Evolutionary conservation across 2,113 vertebrate species (phyloP).

Genomic region (Uropsilus gracilis): DNA sequence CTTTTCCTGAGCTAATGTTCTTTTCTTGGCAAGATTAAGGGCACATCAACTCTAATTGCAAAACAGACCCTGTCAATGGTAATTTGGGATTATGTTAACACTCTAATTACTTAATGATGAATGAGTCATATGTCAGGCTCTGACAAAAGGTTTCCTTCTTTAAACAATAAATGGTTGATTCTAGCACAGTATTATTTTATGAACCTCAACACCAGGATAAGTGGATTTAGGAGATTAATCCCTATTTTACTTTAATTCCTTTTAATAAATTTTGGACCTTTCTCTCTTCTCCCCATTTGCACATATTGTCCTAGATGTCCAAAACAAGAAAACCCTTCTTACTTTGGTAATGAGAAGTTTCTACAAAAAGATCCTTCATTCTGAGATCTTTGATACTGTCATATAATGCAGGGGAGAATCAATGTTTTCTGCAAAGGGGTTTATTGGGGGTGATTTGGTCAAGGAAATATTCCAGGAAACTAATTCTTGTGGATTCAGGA

Average conservation of each 20-base stretch:
- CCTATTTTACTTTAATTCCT: conserved; percentile 44
- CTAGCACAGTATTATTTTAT: conserved; percentile 38
- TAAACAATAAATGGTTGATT: conserved; percentile 23
- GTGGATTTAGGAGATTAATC: conserved; percentile 27
- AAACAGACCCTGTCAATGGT: background rate
- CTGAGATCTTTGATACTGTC: background rate
- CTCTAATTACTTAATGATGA: conserved; percentile 3
- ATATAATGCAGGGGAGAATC: conserved; percentile 1
- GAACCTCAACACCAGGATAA: conserved; percentile 46
- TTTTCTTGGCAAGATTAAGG: background rate
- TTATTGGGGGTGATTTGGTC: conserved; percentile 11
- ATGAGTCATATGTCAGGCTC: conserved; percentile 56
- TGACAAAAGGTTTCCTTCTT: conserved; percentile 41
- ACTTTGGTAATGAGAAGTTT: conserved; percentile 13
- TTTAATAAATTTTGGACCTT: conserved; percentile 26
- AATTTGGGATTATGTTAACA: conserved; percentile 2
- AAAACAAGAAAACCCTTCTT: background rate
- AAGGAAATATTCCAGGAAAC: background rate
- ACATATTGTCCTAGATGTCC: background rate
- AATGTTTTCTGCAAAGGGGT: background rate
- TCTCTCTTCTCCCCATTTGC: background rate
- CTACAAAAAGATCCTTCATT: conserved; percentile 24
- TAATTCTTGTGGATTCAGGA: background rate
- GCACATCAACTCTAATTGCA: background rate
- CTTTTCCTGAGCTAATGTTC: background rate